These are phyloP conservation scores for Drosophila antonietae DNA, from an alignment of 2,888 invertebrate genomes.

Conservation along the genomic window DNA sequence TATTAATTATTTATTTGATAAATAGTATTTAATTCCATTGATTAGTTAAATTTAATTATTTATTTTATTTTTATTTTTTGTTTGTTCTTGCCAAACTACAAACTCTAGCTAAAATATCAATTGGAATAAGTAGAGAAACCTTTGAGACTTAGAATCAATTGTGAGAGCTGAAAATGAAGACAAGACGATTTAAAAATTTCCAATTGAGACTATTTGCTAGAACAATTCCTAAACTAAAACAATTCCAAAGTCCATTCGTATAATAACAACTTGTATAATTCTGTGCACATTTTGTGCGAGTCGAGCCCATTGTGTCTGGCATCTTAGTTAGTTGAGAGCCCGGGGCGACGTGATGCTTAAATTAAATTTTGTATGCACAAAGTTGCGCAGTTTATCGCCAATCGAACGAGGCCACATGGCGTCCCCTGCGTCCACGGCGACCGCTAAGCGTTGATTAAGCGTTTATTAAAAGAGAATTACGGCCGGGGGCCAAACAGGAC, in stretches of 20 bases:
- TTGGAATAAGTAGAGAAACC: too few species aligned
- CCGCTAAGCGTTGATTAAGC: constrained; percentile 50
- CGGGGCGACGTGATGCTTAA: constrained; percentile 34
- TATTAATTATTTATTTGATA: too few species aligned
- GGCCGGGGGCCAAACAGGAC: background rate
- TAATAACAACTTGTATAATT: background rate
- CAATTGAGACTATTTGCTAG: too few species aligned
- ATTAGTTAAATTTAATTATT: too few species aligned
- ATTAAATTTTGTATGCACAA: constrained; percentile 54
- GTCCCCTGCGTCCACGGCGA: background rate
- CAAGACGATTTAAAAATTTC: too few species aligned
- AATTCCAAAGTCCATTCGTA: background rate
- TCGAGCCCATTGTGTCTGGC: constrained; percentile 40
- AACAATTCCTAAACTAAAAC: background rate
- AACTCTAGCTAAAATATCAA: too few species aligned
- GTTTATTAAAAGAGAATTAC: constrained; percentile 59
- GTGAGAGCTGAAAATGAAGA: too few species aligned
- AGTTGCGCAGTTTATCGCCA: constrained; percentile 55
- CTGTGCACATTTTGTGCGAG: background rate
- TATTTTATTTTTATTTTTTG: too few species aligned
- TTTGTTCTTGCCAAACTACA: too few species aligned
- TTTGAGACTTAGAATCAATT: too few species aligned
- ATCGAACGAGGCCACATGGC: constrained; percentile 40
- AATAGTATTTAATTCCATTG: too few species aligned
- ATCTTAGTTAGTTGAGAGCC: constrained; percentile 18